phyloP scores from a whole-genome alignment of 2,888 invertebrate genomes.

The Alentia gelatinosa region DNA sequence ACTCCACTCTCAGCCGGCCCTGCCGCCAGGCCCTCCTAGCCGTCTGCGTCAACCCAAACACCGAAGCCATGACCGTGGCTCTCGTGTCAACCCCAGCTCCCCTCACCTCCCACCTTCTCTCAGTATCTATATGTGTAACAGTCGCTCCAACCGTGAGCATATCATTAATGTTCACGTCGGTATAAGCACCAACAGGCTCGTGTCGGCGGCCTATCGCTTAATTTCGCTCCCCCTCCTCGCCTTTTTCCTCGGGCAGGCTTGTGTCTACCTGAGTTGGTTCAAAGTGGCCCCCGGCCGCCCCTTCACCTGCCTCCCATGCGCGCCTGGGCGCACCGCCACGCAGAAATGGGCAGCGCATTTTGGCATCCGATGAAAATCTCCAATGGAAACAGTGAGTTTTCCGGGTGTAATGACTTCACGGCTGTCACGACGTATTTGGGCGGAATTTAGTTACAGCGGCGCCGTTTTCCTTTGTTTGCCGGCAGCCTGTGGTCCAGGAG shows the following conservation, averaged over 20 bases:
- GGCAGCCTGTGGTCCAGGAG: not conserved
- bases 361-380: constrained; percentile 38
- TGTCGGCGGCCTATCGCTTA: not conserved
- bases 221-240: not conserved
- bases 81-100: no score
- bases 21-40: not conserved
- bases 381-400: constrained; percentile 42
- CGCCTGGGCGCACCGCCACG: constrained; percentile 2
- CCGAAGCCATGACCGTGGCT: not conserved
- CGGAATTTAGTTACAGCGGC: constrained; percentile 30
- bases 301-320: not conserved
- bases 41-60: not conserved
- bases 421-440: constrained; percentile 50
- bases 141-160: no score
- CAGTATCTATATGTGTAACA: no score
- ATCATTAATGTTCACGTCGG: no score
- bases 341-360: constrained; percentile 39
- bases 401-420: constrained; percentile 25
- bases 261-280: not conserved
- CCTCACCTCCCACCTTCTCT: no score
- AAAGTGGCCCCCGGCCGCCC: not conserved
- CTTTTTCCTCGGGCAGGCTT: not conserved
- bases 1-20: not conserved
- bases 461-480: constrained; percentile 20
- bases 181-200: not conserved